phyloP scores from a whole-genome alignment of 2,888 invertebrate genomes.

The Alcis repandata region DNA sequence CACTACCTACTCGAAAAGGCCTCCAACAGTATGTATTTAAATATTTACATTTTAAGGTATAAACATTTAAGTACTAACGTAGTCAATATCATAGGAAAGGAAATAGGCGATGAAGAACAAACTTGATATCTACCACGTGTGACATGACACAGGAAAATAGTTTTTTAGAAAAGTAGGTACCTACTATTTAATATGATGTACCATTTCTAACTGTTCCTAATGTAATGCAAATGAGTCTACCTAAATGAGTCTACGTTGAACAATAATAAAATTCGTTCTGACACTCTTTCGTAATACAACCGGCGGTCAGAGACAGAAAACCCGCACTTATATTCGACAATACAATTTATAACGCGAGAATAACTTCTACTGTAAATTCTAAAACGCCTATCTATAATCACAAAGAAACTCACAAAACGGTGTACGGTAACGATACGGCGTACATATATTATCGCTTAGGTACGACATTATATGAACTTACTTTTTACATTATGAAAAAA shows the following conservation, averaged over 20 bases:
- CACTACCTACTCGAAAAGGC: conserved; percentile 77
- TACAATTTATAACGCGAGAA: conserved; percentile 19
- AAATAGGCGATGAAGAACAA: conserved; percentile 5
- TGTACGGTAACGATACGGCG: conserved; percentile 55
- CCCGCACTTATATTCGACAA: conserved; percentile 21
- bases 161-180: neutral
- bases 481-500: conserved; percentile 84
- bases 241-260: conserved; percentile 16
- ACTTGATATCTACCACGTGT: neutral
- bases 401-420: conserved; percentile 65
- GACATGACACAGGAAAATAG: neutral
- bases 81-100: conserved; percentile 7
- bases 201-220: too few relatives aligned
- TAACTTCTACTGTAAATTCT: conserved; percentile 52
- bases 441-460: conserved; percentile 67
- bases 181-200: too few relatives aligned
- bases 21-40: conserved; percentile 65
- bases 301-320: conserved; percentile 19
- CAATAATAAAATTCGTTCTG: conserved; percentile 46
- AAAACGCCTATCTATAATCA: conserved; percentile 62
- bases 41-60: conserved; percentile 44
- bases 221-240: conserved; percentile 5
- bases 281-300: conserved; percentile 42
- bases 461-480: conserved; percentile 76
- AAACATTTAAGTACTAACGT: conserved; percentile 49